A percentile compares a stretch with the other conserved stretches of the same genome.
Evolutionary conservation across 2,113 vertebrate species (phyloP).

Genomic region (Osmerus eperlanus): DNA sequence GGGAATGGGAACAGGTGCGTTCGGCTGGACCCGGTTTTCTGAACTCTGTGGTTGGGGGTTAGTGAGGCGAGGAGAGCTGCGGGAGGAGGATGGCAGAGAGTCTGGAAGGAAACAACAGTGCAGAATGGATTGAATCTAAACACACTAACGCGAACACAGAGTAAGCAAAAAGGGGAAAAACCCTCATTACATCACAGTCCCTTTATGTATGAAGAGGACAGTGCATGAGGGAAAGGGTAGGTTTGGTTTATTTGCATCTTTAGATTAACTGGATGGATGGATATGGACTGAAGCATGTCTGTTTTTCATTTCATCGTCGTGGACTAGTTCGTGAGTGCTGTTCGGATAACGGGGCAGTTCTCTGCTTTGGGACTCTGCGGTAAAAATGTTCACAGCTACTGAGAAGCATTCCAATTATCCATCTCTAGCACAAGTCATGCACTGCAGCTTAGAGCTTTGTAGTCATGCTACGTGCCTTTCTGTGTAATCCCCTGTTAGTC

Average conservation of each 20-base stretch:
- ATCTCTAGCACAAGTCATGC: conserved; percentile 59
- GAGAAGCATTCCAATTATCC: conserved; percentile 33
- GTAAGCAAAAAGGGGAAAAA: background rate
- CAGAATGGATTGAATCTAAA: background rate
- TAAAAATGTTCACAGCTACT: conserved; percentile 22
- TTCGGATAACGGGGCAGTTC: too few relatives aligned
- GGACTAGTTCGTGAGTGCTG: too few relatives aligned
- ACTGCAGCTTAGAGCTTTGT: conserved; percentile 62
- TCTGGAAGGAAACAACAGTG: conserved; percentile 68
- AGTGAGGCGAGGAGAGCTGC: conserved; percentile 41
- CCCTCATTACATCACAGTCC: background rate
- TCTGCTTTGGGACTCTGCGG: too few relatives aligned
- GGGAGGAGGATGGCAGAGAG: conserved; percentile 53
- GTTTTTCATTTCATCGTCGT: too few relatives aligned
- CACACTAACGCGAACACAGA: background rate
- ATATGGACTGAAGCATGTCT: too few relatives aligned
- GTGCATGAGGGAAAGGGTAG: background rate
- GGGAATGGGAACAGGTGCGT: conserved; percentile 50
- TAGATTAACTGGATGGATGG: too few relatives aligned
- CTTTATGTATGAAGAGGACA: too few relatives aligned
- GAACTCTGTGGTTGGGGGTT: conserved; percentile 41
- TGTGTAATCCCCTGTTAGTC: conserved; percentile 51
- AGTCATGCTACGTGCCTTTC: conserved; percentile 47
- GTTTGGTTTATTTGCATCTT: too few relatives aligned
- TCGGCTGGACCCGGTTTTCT: conserved; percentile 19